These are phyloP conservation scores for Autographa gamma DNA, from an alignment of 2,888 invertebrate species.

Conservation along the genomic window DNA sequence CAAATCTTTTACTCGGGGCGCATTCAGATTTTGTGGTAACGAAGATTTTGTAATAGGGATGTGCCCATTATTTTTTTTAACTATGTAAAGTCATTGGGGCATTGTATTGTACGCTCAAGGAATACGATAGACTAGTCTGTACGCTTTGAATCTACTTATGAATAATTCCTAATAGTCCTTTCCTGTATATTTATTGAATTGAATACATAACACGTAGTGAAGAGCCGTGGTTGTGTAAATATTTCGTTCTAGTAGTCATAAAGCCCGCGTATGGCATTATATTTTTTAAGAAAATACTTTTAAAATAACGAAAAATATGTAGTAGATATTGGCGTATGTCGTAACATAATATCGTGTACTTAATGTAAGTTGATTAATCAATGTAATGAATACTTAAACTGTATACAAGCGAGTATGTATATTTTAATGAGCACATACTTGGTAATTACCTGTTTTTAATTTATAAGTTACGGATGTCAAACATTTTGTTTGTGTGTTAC, in stretches of 20 bases:
- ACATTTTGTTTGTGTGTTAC: conserved; percentile 72
- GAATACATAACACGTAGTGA: conserved; percentile 21
- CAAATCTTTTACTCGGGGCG: conserved; percentile 19
- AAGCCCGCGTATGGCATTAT: conserved; percentile 74
- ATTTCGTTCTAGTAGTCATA: conserved; percentile 73
- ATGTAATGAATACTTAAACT: conserved; percentile 57
- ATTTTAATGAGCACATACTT: conserved; percentile 62
- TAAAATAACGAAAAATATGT: conserved; percentile 57
- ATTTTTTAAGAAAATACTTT: conserved; percentile 79
- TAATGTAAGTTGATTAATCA: conserved; percentile 39
- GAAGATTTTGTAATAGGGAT: conserved; percentile 21
- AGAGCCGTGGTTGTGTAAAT: conserved; percentile 77
- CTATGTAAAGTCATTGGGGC: conserved; percentile 31
- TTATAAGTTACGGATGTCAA: conserved; percentile 78
- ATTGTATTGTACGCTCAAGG: conserved; percentile 51
- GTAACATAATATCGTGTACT: conserved; percentile 41
- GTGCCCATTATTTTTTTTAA: conserved; percentile 25
- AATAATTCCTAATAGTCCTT: conserved; percentile 37
- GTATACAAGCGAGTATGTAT: conserved; percentile 63
- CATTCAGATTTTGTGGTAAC: conserved; percentile 21
- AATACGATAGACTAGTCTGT: conserved; percentile 40
- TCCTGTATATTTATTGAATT: conserved; percentile 24
- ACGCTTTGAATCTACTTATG: conserved; percentile 46
- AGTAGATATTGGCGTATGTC: conserved; percentile 45
- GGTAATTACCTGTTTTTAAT: conserved; percentile 65